Percentiles rank a stretch among this genome's conserved stretches.
Evolutionary conservation across 2,888 invertebrate genomes (phyloP).

Genomic region (Linnaemya vulpina): DNA sequence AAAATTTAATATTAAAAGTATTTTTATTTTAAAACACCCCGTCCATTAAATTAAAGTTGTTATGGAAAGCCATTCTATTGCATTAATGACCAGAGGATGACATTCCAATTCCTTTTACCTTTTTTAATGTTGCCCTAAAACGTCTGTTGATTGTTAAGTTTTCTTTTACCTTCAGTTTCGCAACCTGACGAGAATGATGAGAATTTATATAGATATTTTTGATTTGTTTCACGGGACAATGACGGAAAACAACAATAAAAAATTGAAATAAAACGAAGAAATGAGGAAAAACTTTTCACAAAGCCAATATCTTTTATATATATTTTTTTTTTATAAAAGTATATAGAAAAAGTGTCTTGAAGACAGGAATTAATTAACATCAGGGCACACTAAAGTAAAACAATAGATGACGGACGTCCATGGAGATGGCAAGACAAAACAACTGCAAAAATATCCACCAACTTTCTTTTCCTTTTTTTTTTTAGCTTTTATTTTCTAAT

Average conservation of each 20-base stretch:
- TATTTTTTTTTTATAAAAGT: conserved; percentile 6
- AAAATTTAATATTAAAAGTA: too few species aligned
- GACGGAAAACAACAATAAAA: conserved; percentile 61
- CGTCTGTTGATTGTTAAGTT: conserved; percentile 53
- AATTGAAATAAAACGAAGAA: conserved; percentile 38
- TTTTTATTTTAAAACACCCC: conserved; percentile 42
- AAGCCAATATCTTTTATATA: conserved; percentile 45
- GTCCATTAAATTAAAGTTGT: conserved; percentile 49
- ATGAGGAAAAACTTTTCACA: conserved; percentile 65
- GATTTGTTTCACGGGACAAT: conserved; percentile 65
- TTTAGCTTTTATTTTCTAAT: conserved; percentile 30
- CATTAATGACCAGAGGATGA: conserved; percentile 64
- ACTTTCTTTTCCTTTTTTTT: conserved; percentile 34
- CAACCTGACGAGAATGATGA: conserved; percentile 67
- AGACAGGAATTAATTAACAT: conserved; percentile 83
- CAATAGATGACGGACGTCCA: conserved; percentile 65
- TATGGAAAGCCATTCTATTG: conserved; percentile 58
- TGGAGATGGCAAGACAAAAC: conserved; percentile 25
- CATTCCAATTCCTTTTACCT: conserved; percentile 47
- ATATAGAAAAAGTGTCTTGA: conserved; percentile 78
- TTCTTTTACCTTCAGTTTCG: not conserved
- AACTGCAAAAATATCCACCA: conserved; percentile 50
- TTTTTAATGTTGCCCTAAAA: conserved; percentile 3
- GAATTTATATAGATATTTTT: conserved; percentile 63
- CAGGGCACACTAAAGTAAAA: conserved; percentile 67